Conservation (phyloP, 2,797 vertebrate genomes). For the Labeo calbasu region DNA sequence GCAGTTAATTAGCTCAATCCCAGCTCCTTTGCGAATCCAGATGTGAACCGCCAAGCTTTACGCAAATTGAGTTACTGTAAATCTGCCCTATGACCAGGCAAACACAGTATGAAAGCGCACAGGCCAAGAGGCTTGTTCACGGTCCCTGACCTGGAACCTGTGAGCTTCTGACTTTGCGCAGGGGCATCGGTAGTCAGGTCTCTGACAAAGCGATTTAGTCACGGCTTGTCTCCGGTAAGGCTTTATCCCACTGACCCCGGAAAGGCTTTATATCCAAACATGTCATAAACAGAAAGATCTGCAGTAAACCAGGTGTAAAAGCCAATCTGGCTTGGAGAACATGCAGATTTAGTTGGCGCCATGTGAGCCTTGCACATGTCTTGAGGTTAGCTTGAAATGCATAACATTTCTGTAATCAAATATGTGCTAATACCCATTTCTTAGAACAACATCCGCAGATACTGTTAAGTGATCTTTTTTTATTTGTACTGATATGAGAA, state of each 20-base stretch:
- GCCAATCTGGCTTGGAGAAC: background rate
- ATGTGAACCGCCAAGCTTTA: conserved; percentile 68
- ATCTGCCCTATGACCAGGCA: conserved; percentile 66
- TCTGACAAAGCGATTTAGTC: conserved; percentile 36
- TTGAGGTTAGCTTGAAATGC: conserved; percentile 6
- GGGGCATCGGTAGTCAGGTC: conserved; percentile 37
- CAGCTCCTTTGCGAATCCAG: conserved; percentile 61
- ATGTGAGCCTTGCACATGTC: background rate
- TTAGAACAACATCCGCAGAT: background rate
- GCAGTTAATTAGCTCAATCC: conserved; percentile 38
- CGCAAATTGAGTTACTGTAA: conserved; percentile 63
- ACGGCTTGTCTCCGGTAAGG: conserved; percentile 35
- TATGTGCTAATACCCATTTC: conserved; percentile 3
- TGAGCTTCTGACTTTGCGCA: conserved; percentile 17
- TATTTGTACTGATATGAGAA: background rate
- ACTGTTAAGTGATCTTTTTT: background rate
- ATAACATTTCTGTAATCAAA: background rate
- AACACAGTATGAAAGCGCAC: conserved; percentile 46
- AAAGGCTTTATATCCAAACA: conserved; percentile 33
- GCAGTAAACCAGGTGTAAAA: conserved; percentile 32
- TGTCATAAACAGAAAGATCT: conserved; percentile 9
- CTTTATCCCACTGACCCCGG: conserved; percentile 20
- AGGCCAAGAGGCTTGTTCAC: conserved; percentile 31
- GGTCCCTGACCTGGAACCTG: conserved; percentile 26
- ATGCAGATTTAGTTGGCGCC: conserved; percentile 23